Conservation (phyloP, 2,113 vertebrate species). For the Mesembrinibis cayennensis region DNA sequence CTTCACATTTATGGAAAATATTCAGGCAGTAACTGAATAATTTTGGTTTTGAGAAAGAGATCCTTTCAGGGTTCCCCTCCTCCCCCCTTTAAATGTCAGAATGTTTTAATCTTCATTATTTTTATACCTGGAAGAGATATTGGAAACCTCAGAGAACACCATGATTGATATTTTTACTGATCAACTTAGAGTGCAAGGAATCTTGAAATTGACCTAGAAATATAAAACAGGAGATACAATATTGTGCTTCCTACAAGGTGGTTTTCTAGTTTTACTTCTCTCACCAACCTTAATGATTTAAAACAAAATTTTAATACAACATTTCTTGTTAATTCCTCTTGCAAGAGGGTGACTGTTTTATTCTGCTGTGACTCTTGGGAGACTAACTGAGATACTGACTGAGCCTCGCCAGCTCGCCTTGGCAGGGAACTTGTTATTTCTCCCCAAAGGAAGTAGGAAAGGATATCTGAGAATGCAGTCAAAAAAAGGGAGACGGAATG, state of each 20-base stretch:
- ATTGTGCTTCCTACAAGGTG: background rate
- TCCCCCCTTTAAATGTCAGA: background rate
- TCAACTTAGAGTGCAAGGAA: background rate
- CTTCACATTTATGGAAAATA: slow-evolving; percentile 24
- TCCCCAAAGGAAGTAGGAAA: background rate
- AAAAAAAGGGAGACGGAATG: background rate
- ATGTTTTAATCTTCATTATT: slow-evolving; percentile 29
- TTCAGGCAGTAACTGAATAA: background rate
- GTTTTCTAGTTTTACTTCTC: background rate
- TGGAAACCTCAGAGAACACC: background rate
- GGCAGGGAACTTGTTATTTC: background rate
- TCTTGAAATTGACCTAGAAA: background rate
- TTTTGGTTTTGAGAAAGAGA: slow-evolving; percentile 24
- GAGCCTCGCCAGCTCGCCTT: background rate
- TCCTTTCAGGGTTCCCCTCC: background rate
- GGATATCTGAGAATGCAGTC: background rate
- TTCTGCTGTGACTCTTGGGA: background rate
- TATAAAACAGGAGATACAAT: background rate
- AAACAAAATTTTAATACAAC: background rate
- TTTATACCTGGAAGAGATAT: background rate
- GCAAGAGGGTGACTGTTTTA: background rate
- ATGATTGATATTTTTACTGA: slow-evolving; percentile 31
- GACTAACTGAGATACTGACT: background rate
- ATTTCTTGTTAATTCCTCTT: background rate
- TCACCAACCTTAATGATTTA: background rate